Conservation (phyloP, 2,113 vertebrate genomes). For the Phalacrocorax pelagicus region DNA sequence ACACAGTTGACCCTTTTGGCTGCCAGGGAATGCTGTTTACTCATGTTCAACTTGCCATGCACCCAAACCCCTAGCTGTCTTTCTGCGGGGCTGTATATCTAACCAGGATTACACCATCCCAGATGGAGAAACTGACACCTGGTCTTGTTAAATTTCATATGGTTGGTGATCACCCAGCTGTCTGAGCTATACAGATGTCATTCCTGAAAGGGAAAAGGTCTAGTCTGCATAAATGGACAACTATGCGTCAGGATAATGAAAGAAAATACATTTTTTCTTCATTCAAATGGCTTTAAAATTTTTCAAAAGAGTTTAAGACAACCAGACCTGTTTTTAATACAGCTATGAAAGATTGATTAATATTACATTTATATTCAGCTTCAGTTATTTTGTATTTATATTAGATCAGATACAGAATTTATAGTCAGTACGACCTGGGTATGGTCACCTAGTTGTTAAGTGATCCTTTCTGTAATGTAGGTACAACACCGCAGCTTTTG, state of each 20-base stretch:
- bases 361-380: neutral
- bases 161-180: neutral
- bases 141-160: rapidly evolving
- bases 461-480: rapidly evolving
- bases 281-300: neutral
- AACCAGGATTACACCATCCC: too few relatives aligned
- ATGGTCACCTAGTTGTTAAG: neutral
- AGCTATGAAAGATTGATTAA: neutral
- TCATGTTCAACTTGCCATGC: neutral
- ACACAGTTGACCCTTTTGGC: rapidly evolving
- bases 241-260: neutral
- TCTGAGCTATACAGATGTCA: neutral
- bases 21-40: neutral
- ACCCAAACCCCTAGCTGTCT: neutral
- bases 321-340: neutral
- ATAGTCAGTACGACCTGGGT: neutral
- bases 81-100: rapidly evolving
- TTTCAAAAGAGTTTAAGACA: neutral
- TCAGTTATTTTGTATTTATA: neutral
- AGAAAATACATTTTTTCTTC: neutral
- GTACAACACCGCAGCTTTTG: neutral
- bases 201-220: neutral
- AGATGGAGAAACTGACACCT: neutral
- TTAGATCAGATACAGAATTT: neutral
- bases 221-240: neutral